Conservation (phyloP, 2,888 invertebrate genomes). For the Drosophila kambysellisi region DNA sequence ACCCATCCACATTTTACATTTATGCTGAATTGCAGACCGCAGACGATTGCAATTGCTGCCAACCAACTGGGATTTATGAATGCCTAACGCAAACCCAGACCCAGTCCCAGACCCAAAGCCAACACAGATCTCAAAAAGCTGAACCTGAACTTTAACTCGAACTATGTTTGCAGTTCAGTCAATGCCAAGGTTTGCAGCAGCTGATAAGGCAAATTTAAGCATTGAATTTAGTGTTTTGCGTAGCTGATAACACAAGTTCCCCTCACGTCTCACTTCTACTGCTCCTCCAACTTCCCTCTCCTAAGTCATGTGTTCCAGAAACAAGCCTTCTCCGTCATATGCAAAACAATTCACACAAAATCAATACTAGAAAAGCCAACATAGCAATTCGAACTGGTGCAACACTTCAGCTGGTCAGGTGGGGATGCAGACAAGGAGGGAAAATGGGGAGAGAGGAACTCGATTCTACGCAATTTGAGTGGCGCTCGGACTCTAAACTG, state of each 20-base stretch:
- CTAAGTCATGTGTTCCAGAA: not conserved
- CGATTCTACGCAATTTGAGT: conserved; percentile 43
- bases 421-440: not conserved
- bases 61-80: conserved; percentile 71
- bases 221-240: conserved; percentile 1
- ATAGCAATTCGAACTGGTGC: conserved; percentile 27
- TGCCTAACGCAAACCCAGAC: conserved; percentile 31
- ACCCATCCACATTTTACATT: not conserved
- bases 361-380: conserved; percentile 42
- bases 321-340: not conserved
- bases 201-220: conserved; percentile 40
- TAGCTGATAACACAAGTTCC: conserved; percentile 31
- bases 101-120: not conserved
- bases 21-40: conserved; percentile 68
- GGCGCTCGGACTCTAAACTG: conserved; percentile 29
- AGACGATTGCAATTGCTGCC: conserved; percentile 64
- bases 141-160: conserved; percentile 1
- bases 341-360: conserved; percentile 23
- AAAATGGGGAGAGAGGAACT: not conserved
- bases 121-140: conserved; percentile 10
- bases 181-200: conserved; percentile 40
- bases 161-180: conserved; percentile 7
- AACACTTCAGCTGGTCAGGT: not conserved
- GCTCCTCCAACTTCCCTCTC: not conserved
- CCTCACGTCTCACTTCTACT: not conserved